Base-by-base conservation (phyloP, 2,113 vertebrate genomes). In the Lycaon pictus region DNA sequence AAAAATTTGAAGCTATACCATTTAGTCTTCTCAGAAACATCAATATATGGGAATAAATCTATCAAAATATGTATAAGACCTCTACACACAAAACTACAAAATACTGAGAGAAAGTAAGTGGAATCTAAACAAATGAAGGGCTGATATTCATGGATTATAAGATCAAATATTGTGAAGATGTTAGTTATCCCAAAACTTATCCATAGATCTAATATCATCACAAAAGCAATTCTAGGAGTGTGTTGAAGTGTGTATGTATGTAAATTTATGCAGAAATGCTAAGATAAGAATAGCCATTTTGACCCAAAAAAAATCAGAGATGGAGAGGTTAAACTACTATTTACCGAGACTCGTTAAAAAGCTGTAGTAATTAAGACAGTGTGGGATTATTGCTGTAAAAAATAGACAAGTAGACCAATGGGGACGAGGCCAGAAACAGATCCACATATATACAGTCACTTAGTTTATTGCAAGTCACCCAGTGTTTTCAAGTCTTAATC, bases 11-110 rank as follows among this genome's bases (percentile, higher is more conserved):
- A 72, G 48, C 27, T 51, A 27, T 55, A 16, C 9, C 35, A 81
- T 71, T 92, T 96, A 85, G 13, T 93, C 63, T 55, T 80, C 65
- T 89, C 60, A 81, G 67, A 92, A 93, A 72, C 23, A 43, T n/a
- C 56, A 85, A 80, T 74, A 89, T 60, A 3, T 89, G 89, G 48
- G 43, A 94, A 51, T 55, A 74, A 67, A 85, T 60, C 15, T 83
- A 60, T 60, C 23, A 92, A 80, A 90, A 71, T 63, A 84, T 62
- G 19, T 71, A 27, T 5, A 90, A 83, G 76, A 82, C 17, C 20
- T 82, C 23, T 37, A 25, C n/a, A 27, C 6, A 88, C n/a, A 94
- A 72, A 79, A 71, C 56, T 65, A n/a, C 20, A 84, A 89, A 88
- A 84, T 56, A 53, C n/a, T 53, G 22, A 63, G 74, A 76, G 67